Evolutionary conservation across 2,113 vertebrate species (phyloP).

Genomic region (Erythrolamprus reginae): DNA sequence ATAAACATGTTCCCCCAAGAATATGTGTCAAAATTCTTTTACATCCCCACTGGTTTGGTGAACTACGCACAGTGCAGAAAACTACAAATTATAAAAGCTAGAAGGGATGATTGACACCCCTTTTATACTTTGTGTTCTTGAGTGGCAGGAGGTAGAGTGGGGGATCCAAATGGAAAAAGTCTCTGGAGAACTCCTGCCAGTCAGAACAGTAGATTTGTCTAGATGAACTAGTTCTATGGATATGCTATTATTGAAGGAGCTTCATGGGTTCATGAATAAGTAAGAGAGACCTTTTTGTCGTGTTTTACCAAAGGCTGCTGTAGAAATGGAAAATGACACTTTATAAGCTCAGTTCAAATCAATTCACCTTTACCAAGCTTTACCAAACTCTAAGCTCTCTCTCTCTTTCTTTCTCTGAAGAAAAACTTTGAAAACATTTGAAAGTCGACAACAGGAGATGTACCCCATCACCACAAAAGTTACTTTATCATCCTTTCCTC

Average conservation of each 20-base stretch:
- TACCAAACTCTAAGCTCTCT: neutral
- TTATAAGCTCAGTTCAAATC: constrained; percentile 1
- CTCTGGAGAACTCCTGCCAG: neutral
- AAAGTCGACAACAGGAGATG: rapidly evolving
- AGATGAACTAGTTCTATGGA: neutral
- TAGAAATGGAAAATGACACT: neutral
- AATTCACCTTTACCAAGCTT: neutral
- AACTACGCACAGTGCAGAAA: neutral
- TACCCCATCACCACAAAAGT: neutral
- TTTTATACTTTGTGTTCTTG: neutral
- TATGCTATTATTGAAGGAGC: neutral
- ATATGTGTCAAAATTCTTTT: neutral
- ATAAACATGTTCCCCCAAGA: neutral
- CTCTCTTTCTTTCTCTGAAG: neutral
- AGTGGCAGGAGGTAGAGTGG: neutral
- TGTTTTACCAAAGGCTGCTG: neutral
- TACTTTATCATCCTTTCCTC: neutral
- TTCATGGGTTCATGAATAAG: neutral
- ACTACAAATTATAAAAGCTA: neutral
- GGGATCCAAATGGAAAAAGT: neutral
- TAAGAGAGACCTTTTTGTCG: neutral
- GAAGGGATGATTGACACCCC: neutral
- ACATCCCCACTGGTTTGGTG: neutral
- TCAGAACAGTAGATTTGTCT: neutral
- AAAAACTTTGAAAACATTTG: neutral